phyloP scores from a whole-genome alignment of 2,113 vertebrate species.

The Lontra canadensis region DNA sequence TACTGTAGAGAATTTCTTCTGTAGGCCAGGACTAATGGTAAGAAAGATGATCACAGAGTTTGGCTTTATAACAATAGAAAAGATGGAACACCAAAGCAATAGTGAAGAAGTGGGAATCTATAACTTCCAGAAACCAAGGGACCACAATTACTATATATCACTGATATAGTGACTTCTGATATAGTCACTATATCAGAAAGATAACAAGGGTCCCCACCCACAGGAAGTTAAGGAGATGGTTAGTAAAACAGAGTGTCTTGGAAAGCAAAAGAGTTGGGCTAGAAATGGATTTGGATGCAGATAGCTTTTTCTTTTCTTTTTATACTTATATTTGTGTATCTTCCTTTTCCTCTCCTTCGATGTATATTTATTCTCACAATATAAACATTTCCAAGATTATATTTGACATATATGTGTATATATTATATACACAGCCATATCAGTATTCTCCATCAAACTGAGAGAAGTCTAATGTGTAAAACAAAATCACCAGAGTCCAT shows the following conservation, averaged over 20 bases:
- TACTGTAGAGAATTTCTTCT: neutral
- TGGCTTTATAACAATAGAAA: neutral
- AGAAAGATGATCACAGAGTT: neutral
- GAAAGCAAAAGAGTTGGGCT: neutral
- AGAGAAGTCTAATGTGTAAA: neutral
- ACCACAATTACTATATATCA: neutral
- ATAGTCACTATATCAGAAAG: neutral
- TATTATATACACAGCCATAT: neutral
- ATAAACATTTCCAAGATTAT: neutral
- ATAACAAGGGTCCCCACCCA: neutral
- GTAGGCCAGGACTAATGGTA: neutral
- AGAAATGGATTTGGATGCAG: neutral
- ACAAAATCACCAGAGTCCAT: too few relatives aligned
- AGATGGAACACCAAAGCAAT: neutral
- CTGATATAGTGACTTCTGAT: too few relatives aligned
- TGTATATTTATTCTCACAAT: neutral
- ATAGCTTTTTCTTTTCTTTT: neutral
- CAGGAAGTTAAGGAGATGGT: neutral
- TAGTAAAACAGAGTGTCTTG: neutral
- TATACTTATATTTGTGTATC: neutral
- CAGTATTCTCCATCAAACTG: neutral
- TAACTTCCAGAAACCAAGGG: neutral
- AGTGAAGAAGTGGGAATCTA: neutral
- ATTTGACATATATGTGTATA: neutral
- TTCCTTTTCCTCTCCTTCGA: neutral